Conservation (phyloP, 2,113 vertebrate species). For the Caranx melampygus region DNA sequence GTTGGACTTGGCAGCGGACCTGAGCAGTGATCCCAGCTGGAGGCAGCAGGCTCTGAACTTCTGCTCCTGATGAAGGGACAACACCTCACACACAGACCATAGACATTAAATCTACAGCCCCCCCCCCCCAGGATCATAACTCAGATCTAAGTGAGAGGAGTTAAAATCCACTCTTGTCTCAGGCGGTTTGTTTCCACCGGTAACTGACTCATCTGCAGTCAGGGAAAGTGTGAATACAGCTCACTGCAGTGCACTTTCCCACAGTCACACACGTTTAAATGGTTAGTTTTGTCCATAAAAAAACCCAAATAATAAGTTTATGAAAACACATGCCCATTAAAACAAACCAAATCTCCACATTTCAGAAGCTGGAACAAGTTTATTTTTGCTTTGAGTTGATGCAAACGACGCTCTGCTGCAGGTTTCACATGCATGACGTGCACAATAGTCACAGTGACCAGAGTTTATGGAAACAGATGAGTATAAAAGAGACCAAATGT, state of each 20-base stretch:
- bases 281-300: not conserved
- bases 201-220: not conserved
- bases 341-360: not conserved
- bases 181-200: not conserved
- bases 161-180: not conserved
- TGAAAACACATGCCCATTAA: not conserved
- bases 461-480: too few species aligned
- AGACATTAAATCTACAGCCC: slow-evolving; percentile 36
- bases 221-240: not conserved
- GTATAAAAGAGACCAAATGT: too few species aligned
- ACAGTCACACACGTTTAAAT: not conserved
- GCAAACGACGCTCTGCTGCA: not conserved
- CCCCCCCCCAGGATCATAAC: slow-evolving; percentile 24
- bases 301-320: not conserved
- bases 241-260: not conserved
- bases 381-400: not conserved
- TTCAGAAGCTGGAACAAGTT: not conserved
- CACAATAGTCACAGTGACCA: too few species aligned
- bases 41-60: slow-evolving; percentile 37
- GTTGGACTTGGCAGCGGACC: slow-evolving; percentile 64
- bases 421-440: slow-evolving; percentile 3
- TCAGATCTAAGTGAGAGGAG: slow-evolving; percentile 36
- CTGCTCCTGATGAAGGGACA: slow-evolving; percentile 21
- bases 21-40: slow-evolving; percentile 56
- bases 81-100: slow-evolving; percentile 6